Conservation (phyloP, 2,888 invertebrate species). For the Busseola fusca region DNA sequence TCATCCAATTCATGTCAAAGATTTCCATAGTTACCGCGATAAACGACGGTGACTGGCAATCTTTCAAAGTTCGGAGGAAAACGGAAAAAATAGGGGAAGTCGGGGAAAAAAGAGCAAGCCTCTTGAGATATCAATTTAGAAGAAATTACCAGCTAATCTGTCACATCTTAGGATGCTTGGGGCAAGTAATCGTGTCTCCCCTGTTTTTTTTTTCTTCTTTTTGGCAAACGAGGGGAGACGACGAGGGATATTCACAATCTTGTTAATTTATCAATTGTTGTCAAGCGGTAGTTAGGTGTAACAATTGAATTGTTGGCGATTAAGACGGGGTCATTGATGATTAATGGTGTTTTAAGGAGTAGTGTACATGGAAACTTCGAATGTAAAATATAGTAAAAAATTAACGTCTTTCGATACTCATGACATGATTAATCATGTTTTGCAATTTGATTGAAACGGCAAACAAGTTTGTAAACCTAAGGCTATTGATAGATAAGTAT, state of each 20-base stretch:
- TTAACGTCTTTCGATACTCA: neutral
- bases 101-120: conserved; percentile 72
- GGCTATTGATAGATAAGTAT: no score
- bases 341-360: conserved; percentile 42
- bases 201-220: conserved; percentile 76
- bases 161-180: conserved; percentile 84
- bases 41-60: conserved; percentile 81
- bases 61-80: conserved; percentile 72
- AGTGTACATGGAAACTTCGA: neutral
- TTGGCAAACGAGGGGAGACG: conserved; percentile 68
- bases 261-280: conserved; percentile 84
- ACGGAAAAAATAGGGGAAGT: conserved; percentile 64
- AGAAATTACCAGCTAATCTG: conserved; percentile 88
- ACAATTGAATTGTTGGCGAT: conserved; percentile 60
- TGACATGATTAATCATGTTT: neutral
- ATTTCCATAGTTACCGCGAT: conserved; percentile 65
- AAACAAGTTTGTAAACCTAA: no score
- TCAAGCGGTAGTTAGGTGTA: conserved; percentile 74
- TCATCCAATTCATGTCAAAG: conserved; percentile 74
- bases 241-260: conserved; percentile 76
- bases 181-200: conserved; percentile 82
- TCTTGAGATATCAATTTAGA: conserved; percentile 87
- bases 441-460: no score
- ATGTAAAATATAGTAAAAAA: neutral
- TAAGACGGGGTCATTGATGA: conserved; percentile 45